These are phyloP conservation scores for Plagodis pulveraria DNA, from an alignment of 2,888 invertebrate genomes.

Conservation along the genomic window DNA sequence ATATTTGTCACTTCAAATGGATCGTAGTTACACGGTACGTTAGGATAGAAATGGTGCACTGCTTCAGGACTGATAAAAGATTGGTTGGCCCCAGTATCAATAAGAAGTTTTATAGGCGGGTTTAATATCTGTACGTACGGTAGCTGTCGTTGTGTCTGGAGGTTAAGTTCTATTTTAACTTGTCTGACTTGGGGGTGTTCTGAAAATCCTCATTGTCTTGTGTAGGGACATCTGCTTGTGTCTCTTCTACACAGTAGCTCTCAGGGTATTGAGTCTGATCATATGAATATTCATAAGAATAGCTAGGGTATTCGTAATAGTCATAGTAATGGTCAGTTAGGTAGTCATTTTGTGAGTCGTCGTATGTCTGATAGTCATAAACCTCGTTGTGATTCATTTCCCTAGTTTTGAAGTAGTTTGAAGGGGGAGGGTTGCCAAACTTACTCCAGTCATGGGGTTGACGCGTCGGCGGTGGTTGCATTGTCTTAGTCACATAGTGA, in stretches of 20 bases:
- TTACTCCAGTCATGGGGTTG: constrained; percentile 34
- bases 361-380: background rate
- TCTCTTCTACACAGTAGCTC: no score
- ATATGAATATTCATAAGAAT: background rate
- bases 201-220: constrained; percentile 36
- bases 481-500: constrained; percentile 22
- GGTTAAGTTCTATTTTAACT: constrained; percentile 36
- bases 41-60: constrained; percentile 24
- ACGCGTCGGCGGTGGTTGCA: background rate
- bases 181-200: constrained; percentile 8
- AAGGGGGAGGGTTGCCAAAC: constrained; percentile 32
- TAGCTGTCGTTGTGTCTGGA: constrained; percentile 36
- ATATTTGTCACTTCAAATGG: constrained; percentile 42
- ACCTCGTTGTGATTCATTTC: constrained; percentile 36
- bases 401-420: constrained; percentile 33
- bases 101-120: constrained; percentile 38
- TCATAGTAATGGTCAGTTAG: background rate
- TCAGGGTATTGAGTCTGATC: background rate
- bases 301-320: no score
- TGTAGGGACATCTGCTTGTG: no score
- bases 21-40: constrained; percentile 32
- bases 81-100: constrained; percentile 41
- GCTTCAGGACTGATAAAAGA: constrained; percentile 40
- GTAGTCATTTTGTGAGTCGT: no score
- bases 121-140: constrained; percentile 35